Base-by-base conservation (phyloP, 2,888 invertebrate genomes). In the Zeuzera pyrina region DNA sequence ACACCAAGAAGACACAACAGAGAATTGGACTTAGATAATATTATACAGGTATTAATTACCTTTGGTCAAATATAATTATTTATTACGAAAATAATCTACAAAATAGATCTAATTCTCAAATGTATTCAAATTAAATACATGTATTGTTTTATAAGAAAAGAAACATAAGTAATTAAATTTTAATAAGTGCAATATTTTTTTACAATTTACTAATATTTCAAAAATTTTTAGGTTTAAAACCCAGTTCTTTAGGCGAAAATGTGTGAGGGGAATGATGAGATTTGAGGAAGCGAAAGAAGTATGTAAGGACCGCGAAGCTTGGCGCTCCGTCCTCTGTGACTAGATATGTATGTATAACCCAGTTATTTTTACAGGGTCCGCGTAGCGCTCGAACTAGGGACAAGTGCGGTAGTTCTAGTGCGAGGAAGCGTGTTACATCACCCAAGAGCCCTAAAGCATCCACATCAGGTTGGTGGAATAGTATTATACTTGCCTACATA, bases 381-480 rank as follows among this genome's bases (percentile, higher is more conserved):
- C 67, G 83, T 2, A 81, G 78, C 22, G 79, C 78, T 1, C 57
- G 84, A 1, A 68, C 56, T 35, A 49, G 83, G 21, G 84, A 84
- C 36, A 84, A 83, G 43, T 64, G 61, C 12, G 64, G 61, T 11
- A 62, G 45, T 15, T 69, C 73, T 0, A 79, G 78, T 34, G 71
- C 70, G 0, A 60, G 67, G 38, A 83, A 78, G 52, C 70, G 81
- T 0, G 57, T 76, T n/a, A 42, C 57, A 0, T 81, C 81, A 3
- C 84, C 83, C 0, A 78, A 78, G 43, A 85, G 84, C 41, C 84
- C 85, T 0, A 84, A 84, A 42, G 85, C 85, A 0, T 84, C 84
- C 2, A 84, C 84, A 0, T 85, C 85, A 38, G 84, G 84, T 68
- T 52, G 38, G 25, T 23, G n/a, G n/a, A n/a, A n/a, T n/a, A n/a